Conservation (phyloP, 2,888 invertebrate genomes). For the Drosophila niveifrons region DNA sequence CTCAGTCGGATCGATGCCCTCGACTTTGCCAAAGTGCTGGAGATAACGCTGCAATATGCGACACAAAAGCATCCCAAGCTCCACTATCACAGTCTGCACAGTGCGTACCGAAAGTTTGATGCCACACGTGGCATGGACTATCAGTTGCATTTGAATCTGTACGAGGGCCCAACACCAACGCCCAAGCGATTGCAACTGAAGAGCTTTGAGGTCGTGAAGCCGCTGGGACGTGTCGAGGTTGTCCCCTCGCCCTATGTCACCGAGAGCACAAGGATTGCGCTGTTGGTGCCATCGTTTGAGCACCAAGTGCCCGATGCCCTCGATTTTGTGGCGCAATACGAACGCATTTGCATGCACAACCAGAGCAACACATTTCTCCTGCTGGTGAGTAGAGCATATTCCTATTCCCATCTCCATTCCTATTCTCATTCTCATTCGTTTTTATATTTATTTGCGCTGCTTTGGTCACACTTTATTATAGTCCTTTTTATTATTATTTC, state of each 20-base stretch:
- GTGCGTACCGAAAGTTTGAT: constrained; percentile 92
- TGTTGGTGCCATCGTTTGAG: constrained; percentile 90
- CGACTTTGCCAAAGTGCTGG: constrained; percentile 88
- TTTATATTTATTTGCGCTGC: too few relatives aligned
- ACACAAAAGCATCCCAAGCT: constrained; percentile 86
- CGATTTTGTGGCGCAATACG: constrained; percentile 91
- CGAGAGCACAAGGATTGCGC: constrained; percentile 93
- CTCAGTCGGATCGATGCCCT: constrained; percentile 88
- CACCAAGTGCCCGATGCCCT: constrained; percentile 87
- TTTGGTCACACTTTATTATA: too few relatives aligned
- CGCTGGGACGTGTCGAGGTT: constrained; percentile 94
- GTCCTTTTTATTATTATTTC: too few relatives aligned
- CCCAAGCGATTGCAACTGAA: constrained; percentile 85
- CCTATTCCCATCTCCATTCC: too few relatives aligned
- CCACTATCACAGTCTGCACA: constrained; percentile 87
- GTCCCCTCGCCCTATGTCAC: constrained; percentile 98
- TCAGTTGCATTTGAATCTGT: constrained; percentile 90
- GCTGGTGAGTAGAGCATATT: constrained; percentile 87
- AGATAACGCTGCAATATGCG: constrained; percentile 86
- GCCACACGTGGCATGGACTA: constrained; percentile 95
- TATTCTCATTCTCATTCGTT: neutral
- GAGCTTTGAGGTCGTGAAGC: constrained; percentile 92
- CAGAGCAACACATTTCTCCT: constrained; percentile 92
- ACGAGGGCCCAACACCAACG: constrained; percentile 80
- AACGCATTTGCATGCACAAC: constrained; percentile 90